Evolutionary conservation across 92 coral and sea anemone genomes (phyloP).

Genomic region (Zoanthus gigantus): DNA sequence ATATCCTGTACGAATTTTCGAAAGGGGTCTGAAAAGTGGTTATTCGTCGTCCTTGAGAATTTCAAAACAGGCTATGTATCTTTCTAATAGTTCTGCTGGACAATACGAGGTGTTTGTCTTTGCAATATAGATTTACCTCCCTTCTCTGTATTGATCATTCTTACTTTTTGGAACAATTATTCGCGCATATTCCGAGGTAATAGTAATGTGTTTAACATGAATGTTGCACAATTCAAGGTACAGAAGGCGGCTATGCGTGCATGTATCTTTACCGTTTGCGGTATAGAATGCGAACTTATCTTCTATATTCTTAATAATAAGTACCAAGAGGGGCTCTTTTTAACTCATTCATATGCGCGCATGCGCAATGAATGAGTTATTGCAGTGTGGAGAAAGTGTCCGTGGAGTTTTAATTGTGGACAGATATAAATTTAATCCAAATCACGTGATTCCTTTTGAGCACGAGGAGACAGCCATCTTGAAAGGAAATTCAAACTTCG

Average conservation of each 20-base stretch:
- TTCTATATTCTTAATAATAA: no score
- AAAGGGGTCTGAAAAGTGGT: background rate
- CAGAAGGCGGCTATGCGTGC: no score
- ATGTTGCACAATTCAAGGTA: background rate
- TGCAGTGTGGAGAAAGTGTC: no score
- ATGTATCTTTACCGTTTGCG: no score
- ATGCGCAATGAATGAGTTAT: no score
- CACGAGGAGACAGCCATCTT: no score
- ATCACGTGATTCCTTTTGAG: no score
- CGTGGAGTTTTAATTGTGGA: no score
- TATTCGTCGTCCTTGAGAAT: background rate
- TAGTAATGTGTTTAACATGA: background rate
- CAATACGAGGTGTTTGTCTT: background rate
- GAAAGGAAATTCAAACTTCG: no score
- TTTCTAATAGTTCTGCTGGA: background rate
- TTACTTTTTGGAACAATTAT: background rate
- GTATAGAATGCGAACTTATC: background rate
- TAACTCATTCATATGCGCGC: no score
- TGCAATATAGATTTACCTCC: background rate
- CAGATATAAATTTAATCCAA: no score
- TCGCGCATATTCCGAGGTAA: background rate
- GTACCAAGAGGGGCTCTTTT: background rate
- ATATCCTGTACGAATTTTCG: background rate
- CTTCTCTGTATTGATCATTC: background rate
- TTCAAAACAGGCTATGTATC: background rate